These are phyloP conservation scores for Etheostoma spectabile DNA, from an alignment of 2,113 vertebrate species.

Conservation along the genomic window DNA sequence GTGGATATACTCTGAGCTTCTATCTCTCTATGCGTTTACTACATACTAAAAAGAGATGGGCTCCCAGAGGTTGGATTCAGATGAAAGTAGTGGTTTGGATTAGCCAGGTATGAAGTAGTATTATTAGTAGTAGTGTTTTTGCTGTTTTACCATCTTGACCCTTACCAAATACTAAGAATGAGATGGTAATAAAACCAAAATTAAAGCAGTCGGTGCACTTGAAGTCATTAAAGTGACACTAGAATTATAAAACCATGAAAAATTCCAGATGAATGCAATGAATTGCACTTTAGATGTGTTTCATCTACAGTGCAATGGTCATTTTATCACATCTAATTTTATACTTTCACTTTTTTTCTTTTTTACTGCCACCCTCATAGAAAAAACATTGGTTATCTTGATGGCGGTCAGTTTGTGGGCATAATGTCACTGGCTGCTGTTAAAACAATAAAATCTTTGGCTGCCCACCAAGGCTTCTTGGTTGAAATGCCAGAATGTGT, in stretches of 20 bases:
- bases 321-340: conserved; percentile 32
- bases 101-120: conserved; percentile 2
- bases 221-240: conserved; percentile 14
- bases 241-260: not conserved
- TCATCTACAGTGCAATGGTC: not conserved
- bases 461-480: conserved; percentile 20
- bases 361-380: conserved; percentile 4
- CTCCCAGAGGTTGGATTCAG: conserved; percentile 17
- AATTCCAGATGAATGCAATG: not conserved
- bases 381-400: conserved; percentile 16
- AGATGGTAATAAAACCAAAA: conserved; percentile 5
- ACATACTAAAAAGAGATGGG: conserved; percentile 23
- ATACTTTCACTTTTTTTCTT: not conserved
- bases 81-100: conserved; percentile 4
- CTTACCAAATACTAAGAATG: not conserved
- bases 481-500: conserved; percentile 14
- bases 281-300: not conserved
- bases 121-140: not conserved
- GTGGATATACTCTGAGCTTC: conserved; percentile 38
- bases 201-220: conserved; percentile 14
- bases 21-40: not conserved
- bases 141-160: not conserved
- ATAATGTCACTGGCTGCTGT: conserved; percentile 45
- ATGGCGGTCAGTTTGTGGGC: conserved; percentile 24
- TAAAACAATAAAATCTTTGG: conserved; percentile 44